Evolutionary conservation across 2,888 invertebrate genomes (phyloP), one percentile per base, ranked within the genome.

Genomic region (Portevinia maculata): DNA sequence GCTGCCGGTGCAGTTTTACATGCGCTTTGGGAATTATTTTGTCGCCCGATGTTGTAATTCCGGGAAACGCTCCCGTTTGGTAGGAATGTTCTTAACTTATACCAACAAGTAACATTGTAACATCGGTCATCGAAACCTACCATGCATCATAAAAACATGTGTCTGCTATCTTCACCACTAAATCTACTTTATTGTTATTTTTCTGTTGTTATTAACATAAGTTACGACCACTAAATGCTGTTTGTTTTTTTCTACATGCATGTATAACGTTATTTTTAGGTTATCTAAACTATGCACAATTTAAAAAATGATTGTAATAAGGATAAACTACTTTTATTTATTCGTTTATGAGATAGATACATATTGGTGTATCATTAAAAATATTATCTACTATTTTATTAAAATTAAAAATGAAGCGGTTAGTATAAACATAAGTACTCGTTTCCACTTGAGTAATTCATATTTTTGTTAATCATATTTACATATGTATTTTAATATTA

Each of bases 401-500:
- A 37, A 39, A 55, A 57, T 53, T 1, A 37, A 62, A 60, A 69
- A 37, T n/a, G 37, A 39, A 6, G 30, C 34, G 21, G 8, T 55
- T 70, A 52, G 15, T 59, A 70, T 50, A 24, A n/a, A 11, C n/a
- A 11, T 6, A 52, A 17, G 13, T 44, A 21, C 28, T n/a, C n/a
- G n/a, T n/a, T n/a, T n/a, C 41, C 60, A 71, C 21, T 52, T 30
- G 15, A 52, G 60, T 60, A 46, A 65, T 65, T 67, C 59, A 44
- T 67, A 69, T 67, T 70, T 81, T 70, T 76, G 24, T 76, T 78
- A 76, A 64, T 28, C 64, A 13, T 62, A 67, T 71, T 39, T 44
- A 32, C 48, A 19, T 48, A 37, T 19, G 41, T 76, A 46, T 39
- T 53, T 67, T 21, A 46, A 69, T 69, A 65, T 53, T 65, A 62